Conservation (phyloP, 2,888 invertebrate genomes). For the Alsophila aescularia region DNA sequence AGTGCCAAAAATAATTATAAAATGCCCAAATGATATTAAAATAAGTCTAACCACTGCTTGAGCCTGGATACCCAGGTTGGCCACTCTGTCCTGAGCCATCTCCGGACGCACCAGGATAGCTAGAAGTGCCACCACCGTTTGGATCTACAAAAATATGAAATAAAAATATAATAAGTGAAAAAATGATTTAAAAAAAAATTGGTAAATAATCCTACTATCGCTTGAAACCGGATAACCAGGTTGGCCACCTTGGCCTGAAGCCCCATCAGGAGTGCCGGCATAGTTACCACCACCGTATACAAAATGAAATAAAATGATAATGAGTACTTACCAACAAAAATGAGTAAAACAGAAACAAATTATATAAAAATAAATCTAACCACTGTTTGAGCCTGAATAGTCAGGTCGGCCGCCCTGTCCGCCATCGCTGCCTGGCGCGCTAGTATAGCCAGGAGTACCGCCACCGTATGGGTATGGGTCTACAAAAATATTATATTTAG, state of each 20-base stretch:
- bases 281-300: not conserved
- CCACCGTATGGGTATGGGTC: no score
- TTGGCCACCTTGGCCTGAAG: conserved; percentile 5
- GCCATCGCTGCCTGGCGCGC: no score
- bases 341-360: no score
- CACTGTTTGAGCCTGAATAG: no score
- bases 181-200: no score
- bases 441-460: no score
- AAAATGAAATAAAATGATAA: not conserved
- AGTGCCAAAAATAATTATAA: not conserved
- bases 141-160: no score
- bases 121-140: not conserved
- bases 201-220: conserved; percentile 8
- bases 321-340: no score
- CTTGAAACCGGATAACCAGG: conserved; percentile 14
- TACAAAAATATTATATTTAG: no score
- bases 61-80: not conserved
- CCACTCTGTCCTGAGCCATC: conserved; percentile 5
- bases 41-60: no score
- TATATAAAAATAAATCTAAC: no score
- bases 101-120: not conserved
- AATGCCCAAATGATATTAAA: not conserved
- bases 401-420: no score
- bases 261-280: not conserved
- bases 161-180: not conserved